phyloP scores from a whole-genome alignment of 2,113 vertebrate species.

The Philantomba maxwellii region DNA sequence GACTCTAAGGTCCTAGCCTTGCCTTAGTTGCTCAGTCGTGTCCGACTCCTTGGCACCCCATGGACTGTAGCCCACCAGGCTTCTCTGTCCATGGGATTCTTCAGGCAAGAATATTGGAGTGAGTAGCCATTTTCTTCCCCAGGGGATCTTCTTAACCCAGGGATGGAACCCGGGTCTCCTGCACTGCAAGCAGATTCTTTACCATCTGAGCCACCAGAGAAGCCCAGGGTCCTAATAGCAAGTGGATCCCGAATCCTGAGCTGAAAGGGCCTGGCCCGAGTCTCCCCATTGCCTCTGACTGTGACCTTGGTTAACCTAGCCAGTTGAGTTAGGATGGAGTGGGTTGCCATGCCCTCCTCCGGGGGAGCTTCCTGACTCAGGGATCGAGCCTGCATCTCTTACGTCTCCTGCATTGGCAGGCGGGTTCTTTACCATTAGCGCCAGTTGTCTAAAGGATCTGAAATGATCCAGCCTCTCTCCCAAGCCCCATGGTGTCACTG shows the following conservation, averaged over 20 bases:
- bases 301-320: neutral
- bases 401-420: neutral
- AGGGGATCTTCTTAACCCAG: neutral
- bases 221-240: neutral
- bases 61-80: neutral
- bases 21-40: neutral
- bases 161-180: neutral
- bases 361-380: neutral
- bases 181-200: neutral
- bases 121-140: neutral
- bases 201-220: neutral
- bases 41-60: neutral
- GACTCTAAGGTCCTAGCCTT: neutral
- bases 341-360: neutral
- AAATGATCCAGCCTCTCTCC: neutral
- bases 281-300: neutral
- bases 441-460: neutral
- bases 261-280: neutral
- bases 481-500: no score
- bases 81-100: neutral
- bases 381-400: neutral
- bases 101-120: neutral
- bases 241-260: neutral
- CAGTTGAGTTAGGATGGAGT: neutral
- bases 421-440: neutral